phyloP scores from a whole-genome alignment of 2,797 vertebrate species.

The Mastacembelus armatus region DNA sequence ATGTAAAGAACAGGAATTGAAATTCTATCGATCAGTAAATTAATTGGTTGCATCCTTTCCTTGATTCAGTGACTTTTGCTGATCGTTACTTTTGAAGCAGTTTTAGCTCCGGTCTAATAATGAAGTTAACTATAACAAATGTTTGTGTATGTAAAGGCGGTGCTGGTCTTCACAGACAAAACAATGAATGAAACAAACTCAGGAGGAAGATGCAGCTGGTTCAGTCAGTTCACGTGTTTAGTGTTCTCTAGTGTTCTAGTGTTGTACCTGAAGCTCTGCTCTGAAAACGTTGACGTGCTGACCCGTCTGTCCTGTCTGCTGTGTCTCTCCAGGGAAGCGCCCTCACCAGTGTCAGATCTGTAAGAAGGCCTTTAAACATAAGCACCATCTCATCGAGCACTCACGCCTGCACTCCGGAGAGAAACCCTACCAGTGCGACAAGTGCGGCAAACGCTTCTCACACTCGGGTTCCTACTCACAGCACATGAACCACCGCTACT shows the following conservation, averaged over 20 bases:
- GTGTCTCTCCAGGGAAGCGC: slow-evolving; percentile 91
- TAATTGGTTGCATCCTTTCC: too few species aligned
- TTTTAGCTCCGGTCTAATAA: too few species aligned
- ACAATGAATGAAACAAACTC: too few species aligned
- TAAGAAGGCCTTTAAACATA: slow-evolving; percentile 99
- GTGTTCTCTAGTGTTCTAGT: neutral
- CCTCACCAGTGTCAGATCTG: slow-evolving; percentile 99
- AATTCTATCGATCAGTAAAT: too few species aligned
- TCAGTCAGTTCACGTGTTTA: neutral
- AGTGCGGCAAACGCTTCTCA: slow-evolving; percentile 97
- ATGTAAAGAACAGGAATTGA: too few species aligned
- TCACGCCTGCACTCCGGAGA: slow-evolving; percentile 97
- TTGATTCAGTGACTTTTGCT: too few species aligned
- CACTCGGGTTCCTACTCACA: slow-evolving; percentile 98
- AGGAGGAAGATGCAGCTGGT: too few species aligned
- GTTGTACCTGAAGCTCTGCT: neutral
- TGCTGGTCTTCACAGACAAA: too few species aligned
- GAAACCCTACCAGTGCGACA: slow-evolving; percentile 98
- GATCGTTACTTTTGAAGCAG: too few species aligned
- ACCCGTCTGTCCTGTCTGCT: slow-evolving; percentile 44
- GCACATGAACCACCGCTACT: slow-evolving; percentile 99
- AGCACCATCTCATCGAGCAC: slow-evolving; percentile 98
- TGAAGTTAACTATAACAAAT: too few species aligned
- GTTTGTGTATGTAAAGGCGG: too few species aligned
- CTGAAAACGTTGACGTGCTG: slow-evolving; percentile 22